Percentiles rank a stretch among this genome's conserved stretches.
Evolutionary conservation across 2,888 invertebrate genomes (phyloP).

Genomic region (Thymelicus acteon): DNA sequence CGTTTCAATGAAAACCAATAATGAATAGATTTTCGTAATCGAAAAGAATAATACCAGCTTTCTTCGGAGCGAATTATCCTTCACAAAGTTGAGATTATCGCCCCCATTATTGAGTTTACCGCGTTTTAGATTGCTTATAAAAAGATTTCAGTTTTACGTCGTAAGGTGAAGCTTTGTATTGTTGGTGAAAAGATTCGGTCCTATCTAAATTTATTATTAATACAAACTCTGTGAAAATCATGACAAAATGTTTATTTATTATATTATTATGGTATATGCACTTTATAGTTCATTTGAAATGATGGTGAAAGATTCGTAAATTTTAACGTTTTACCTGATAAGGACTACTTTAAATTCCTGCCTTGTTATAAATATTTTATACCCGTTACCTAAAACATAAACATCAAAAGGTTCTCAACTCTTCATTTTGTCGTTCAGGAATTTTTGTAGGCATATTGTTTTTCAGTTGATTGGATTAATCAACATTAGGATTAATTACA

Average conservation of each 20-base stretch:
- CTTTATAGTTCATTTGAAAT: too few species aligned
- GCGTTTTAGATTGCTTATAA: slow-evolving; percentile 13
- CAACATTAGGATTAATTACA: slow-evolving; percentile 4
- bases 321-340: too few species aligned
- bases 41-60: slow-evolving; percentile 1
- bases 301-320: too few species aligned
- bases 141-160: slow-evolving; percentile 10
- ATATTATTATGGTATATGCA: too few species aligned
- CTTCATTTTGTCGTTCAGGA: neutral
- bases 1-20: neutral
- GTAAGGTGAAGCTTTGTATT: neutral
- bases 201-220: too few species aligned
- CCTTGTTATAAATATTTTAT: too few species aligned
- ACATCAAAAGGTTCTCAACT: too few species aligned
- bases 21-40: slow-evolving; percentile 6
- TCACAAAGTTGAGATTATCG: slow-evolving; percentile 18
- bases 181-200: too few species aligned
- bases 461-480: slow-evolving; percentile 20
- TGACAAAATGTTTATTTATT: too few species aligned
- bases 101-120: slow-evolving; percentile 8
- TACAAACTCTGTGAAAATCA: too few species aligned
- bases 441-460: slow-evolving; percentile 11
- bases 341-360: too few species aligned
- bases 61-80: neutral
- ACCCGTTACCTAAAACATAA: too few species aligned